Evolutionary conservation across 2,797 vertebrate species (phyloP), one percentile per base, ranked within the genome.

Genomic region (Lepus oiostolus): DNA sequence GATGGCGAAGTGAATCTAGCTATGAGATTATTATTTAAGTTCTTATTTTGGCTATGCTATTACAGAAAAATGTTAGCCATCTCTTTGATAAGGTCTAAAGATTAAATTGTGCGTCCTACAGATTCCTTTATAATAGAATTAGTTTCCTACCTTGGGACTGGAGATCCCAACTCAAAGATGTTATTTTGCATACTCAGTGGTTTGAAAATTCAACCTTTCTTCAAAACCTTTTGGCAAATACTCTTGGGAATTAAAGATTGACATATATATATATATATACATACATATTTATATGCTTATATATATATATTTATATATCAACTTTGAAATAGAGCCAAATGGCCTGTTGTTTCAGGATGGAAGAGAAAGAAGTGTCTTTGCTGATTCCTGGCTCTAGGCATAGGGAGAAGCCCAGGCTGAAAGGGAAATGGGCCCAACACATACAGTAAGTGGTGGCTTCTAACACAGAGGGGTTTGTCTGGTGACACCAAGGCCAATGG

Each of bases 131-230:
- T 35, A 35, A 35, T 35, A 35, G 35, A 35, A 35, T 35, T 35
- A 35, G 35, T 35, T 35, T 35, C 35, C 35, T 35, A 35, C 35
- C 35, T 35, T 35, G 35, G 35, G 32, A 13, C 0, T 24, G 32
- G 77, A 75, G 72, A 94, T 30, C 94, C 75, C 30, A 9, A 16
- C 32, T 62, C 32, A 50, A 62, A 74, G 87, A 68, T 35, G 24
- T 28, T 77, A 14, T 52, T 22, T 84, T 81, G 68, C 12, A 67
- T 80, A 82, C 14, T 71, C 35, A 67, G 58, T 5, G 8, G 21
- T 35, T 5, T 80, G 28, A 92, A 84, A 86, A 42, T 60, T 8
- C 52, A 58, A 63, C 2, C 26, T 94, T 85, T 68, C 60, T 95
- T 80, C 42, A 85, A 81, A 89, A 52, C 0, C n/a, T 4, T 19